Base-by-base conservation (phyloP, 2,888 invertebrate species). In the Agriopis marginaria region DNA sequence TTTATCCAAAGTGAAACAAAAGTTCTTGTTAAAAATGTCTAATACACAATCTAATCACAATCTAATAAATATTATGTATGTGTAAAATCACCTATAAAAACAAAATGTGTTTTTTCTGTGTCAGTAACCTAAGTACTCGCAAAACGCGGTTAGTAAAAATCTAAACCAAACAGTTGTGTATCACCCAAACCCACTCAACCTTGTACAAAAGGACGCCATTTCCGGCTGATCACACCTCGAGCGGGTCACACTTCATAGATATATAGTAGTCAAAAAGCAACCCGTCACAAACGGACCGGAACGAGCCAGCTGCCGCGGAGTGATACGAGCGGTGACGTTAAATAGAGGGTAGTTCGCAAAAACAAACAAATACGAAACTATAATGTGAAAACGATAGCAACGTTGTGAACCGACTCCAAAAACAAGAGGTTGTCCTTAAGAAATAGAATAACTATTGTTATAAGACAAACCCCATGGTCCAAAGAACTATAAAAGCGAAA, bases 221-320 rank as follows among this genome's bases (percentile, higher is more conserved):
- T 65, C 58, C 58, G 17, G 51, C 17, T 44, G 32, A 65, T 58
- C 51, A 51, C 58, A 45, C 51, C 17, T 49, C 63, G 51, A 65
- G 44, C 51, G 59, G 49, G 44, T 42, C 42, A 59, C 65, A 65
- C 60, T 66, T 66, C 66, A 66, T 47, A 60, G 66, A 47, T 49
- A 11, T 47, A 40, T 7, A 32, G 11, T 14, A 65, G 45, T 54
- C 60, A 47, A 61, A 65, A 63, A 50, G 45, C 56, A 49, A 42
- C 51, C 17, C 53, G 39, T 40, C 50, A 32, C 59, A n/a, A 65
- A 59, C 45, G 17, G 40, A 11, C 14, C 44, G 44, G 56, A 49
- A 63, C 55, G 58, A 39, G 23, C 11, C 45, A 59, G 12, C 53
- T 47, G 53, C 39, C 59, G 51, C 17, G 11, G 42, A 56, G 42